Conservation (phyloP, 2,113 vertebrate species). For the Lanius ludovicianus region DNA sequence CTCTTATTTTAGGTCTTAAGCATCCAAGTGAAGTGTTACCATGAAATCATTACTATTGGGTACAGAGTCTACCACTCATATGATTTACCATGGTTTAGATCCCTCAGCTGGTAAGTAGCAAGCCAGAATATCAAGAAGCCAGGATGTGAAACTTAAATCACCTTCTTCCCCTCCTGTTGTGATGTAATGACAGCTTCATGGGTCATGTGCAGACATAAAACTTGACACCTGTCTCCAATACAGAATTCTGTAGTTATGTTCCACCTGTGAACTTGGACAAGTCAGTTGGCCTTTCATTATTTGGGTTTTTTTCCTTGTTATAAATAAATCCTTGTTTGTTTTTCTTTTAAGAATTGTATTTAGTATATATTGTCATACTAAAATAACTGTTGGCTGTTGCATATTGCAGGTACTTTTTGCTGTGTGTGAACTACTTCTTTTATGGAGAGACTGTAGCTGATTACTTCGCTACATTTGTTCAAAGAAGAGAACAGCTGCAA, state of each 20-base stretch:
- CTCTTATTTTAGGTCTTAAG: slow-evolving; percentile 85
- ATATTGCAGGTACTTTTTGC: slow-evolving; percentile 89
- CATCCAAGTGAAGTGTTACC: slow-evolving; percentile 97
- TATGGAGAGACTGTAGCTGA: slow-evolving; percentile 98
- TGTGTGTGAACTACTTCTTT: slow-evolving; percentile 99
- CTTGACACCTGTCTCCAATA: background rate
- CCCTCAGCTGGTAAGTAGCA: slow-evolving; percentile 91
- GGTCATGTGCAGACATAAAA: background rate
- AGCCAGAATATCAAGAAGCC: background rate
- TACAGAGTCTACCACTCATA: slow-evolving; percentile 97
- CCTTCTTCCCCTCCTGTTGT: background rate
- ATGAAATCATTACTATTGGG: slow-evolving; percentile 97
- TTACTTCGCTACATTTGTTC: slow-evolving; percentile 92
- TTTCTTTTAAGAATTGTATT: background rate
- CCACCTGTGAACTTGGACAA: background rate
- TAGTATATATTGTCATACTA: background rate
- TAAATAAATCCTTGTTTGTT: background rate
- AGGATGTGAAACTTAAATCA: background rate
- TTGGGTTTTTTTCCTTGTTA: background rate
- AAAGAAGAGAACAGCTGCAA: slow-evolving; percentile 93
- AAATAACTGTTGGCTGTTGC: background rate
- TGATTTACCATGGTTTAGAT: slow-evolving; percentile 95
- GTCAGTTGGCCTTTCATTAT: background rate
- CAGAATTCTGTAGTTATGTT: background rate
- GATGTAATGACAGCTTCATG: background rate